A percentile compares a stretch with the other conserved stretches of the same genome.
Conservation (phyloP, 37 sponge, comb jelly and placozoan species). For the Halisarca cf. caerulea region DNA sequence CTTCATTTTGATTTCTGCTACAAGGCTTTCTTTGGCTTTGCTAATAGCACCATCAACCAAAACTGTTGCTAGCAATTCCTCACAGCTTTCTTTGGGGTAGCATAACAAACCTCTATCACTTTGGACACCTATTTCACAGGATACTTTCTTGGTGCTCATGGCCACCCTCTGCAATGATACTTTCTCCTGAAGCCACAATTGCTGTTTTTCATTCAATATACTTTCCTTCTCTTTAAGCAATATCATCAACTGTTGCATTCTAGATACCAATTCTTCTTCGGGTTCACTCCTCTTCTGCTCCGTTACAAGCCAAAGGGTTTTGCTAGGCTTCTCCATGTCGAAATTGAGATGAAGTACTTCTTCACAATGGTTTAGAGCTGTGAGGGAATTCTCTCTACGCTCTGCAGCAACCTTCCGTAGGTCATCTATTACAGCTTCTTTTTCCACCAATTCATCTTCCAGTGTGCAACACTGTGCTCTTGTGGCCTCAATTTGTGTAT, state of each 20-base stretch:
- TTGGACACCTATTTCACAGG: not conserved
- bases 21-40: not conserved
- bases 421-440: not conserved
- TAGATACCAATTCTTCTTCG: not conserved
- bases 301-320: not conserved
- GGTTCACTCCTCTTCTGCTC: not conserved
- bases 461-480: not conserved
- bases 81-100: not conserved
- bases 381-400: not conserved
- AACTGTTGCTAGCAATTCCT: not conserved
- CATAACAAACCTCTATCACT: not conserved
- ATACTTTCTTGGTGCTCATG: not conserved
- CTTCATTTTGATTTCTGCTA: not conserved
- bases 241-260: not conserved
- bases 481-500: not conserved
- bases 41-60: not conserved
- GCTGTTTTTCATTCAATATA: not conserved
- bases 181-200: slow-evolving; percentile 1
- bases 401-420: not conserved
- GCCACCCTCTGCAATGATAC: not conserved
- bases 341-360: not conserved
- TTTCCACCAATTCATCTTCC: not conserved
- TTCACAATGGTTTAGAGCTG: not conserved
- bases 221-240: not conserved
- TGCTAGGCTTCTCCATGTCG: not conserved